Base-by-base conservation (phyloP, 2,797 vertebrate species). In the Syngnathus acus region DNA sequence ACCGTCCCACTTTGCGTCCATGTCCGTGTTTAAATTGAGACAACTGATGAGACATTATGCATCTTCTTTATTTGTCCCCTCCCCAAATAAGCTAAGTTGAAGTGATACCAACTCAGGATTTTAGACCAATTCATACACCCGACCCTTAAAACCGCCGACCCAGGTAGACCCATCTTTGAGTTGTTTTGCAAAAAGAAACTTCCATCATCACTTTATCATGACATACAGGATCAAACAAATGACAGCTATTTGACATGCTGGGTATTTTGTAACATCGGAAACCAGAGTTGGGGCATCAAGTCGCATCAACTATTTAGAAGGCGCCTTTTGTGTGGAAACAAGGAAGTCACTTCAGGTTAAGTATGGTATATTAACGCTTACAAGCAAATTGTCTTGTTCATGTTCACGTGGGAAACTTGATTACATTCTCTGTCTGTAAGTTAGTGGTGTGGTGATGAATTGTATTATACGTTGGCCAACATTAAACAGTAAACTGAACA, bases 291-390 rank as follows among this genome's bases (percentile, higher is more conserved):
- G 38, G 63, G 59, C 14, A 50, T 66, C 37, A 32, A 72, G 19
- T n/a, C 23, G 45, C 37, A 64, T 74, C 8, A 61, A 67, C 42
- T 61, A 68, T 71, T 72, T 37, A 77, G 1, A 39, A 5, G 40
- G 6, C 40, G 64, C 3, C 37, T 62, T 67, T 62, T 54, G 17
- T 57, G 45, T 21, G 32, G 43, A 70, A 72, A 51, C 53, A 42
- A 19, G 17, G 42, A 13, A 50, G 62, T 72, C 2, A 32, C 9
- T 67, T 11, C 8, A 53, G 5, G 39, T 68, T 32, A 67, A 59
- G 40, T n/a, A 37, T 11, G 54, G 45, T 38, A 17, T 50, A 17
- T 32, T 21, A 40, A 26, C 21, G 21, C 40, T 2, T 23, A n/a
- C 40, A 45, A 42, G 38, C 23, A 51, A 51, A 51, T 51, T 2